Percentiles rank a stretch among this genome's conserved stretches.
phyloP scores from a whole-genome alignment of 2,888 invertebrate genomes.

The Anarsia innoxiella region DNA sequence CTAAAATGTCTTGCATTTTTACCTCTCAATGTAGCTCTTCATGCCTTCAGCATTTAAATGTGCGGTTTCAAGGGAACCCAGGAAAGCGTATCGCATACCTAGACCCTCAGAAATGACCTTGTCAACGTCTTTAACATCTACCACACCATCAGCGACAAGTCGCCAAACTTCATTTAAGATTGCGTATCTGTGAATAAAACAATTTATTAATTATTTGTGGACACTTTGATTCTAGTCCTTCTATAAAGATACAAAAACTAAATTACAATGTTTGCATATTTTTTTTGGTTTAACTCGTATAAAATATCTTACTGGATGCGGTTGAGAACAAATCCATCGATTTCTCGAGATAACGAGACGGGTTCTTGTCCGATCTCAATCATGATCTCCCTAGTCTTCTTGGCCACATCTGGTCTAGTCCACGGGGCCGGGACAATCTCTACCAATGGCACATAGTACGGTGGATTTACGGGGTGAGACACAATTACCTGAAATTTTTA shows the following conservation, averaged over 20 bases:
- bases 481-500: conserved; percentile 84
- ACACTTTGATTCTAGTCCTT: too few relatives aligned
- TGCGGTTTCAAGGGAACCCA: conserved; percentile 94
- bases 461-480: conserved; percentile 97
- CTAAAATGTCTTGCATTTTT: too few relatives aligned
- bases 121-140: conserved; percentile 92
- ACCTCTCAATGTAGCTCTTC: conserved; percentile 76
- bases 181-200: conserved; percentile 80
- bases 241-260: too few relatives aligned
- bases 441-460: conserved; percentile 95
- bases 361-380: conserved; percentile 93
- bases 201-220: not conserved
- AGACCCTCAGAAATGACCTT: conserved; percentile 95
- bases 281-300: too few relatives aligned
- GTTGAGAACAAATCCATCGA: conserved; percentile 94
- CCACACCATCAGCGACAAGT: conserved; percentile 87
- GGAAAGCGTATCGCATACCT: conserved; percentile 96
- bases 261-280: too few relatives aligned
- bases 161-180: conserved; percentile 95
- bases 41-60: conserved; percentile 95
- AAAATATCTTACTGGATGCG: conserved; percentile 84
- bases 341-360: conserved; percentile 88
- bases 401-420: conserved; percentile 86
- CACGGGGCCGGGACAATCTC: conserved; percentile 96
- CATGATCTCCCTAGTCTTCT: conserved; percentile 84